These are phyloP conservation scores for Bombus huntii DNA, from an alignment of 1,140 invertebrate species.

Conservation along the genomic window DNA sequence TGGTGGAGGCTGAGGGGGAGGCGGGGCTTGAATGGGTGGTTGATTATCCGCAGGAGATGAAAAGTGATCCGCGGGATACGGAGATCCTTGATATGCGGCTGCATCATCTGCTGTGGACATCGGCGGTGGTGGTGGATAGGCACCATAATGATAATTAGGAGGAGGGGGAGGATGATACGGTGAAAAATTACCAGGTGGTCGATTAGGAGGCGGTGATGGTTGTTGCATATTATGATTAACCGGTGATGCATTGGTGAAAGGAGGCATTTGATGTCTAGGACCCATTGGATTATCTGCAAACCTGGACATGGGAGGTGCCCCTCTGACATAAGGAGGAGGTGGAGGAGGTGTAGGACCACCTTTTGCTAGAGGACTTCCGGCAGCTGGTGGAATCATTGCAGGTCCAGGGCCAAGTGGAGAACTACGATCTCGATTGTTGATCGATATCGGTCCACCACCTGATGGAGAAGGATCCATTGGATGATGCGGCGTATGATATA, in stretches of 20 bases:
- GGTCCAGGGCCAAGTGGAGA: constrained; percentile 75
- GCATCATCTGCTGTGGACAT: constrained; percentile 79
- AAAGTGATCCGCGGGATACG: constrained; percentile 78
- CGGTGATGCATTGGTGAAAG: constrained; percentile 73
- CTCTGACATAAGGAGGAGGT: constrained; percentile 75
- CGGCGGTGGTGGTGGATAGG: constrained; percentile 80
- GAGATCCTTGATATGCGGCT: constrained; percentile 77
- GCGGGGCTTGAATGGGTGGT: constrained; percentile 72
- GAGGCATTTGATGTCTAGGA: constrained; percentile 78
- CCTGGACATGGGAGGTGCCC: constrained; percentile 71
- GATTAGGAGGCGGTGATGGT: constrained; percentile 77
- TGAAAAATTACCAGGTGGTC: constrained; percentile 78
- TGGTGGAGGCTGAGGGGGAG: constrained; percentile 67
- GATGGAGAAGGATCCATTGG: constrained; percentile 84
- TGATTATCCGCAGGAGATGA: constrained; percentile 74
- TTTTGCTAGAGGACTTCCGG: constrained; percentile 77
- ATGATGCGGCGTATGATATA: constrained; percentile 83
- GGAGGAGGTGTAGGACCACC: constrained; percentile 80
- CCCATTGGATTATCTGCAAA: constrained; percentile 74
- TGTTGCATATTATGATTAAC: constrained; percentile 75
- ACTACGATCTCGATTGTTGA: constrained; percentile 78
- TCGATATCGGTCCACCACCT: constrained; percentile 82
- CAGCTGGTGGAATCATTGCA: constrained; percentile 77
- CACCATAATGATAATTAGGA: constrained; percentile 81
- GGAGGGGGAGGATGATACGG: constrained; percentile 82